phyloP scores from a whole-genome alignment of 2,888 invertebrate genomes.

The Aspidiotus destructor region DNA sequence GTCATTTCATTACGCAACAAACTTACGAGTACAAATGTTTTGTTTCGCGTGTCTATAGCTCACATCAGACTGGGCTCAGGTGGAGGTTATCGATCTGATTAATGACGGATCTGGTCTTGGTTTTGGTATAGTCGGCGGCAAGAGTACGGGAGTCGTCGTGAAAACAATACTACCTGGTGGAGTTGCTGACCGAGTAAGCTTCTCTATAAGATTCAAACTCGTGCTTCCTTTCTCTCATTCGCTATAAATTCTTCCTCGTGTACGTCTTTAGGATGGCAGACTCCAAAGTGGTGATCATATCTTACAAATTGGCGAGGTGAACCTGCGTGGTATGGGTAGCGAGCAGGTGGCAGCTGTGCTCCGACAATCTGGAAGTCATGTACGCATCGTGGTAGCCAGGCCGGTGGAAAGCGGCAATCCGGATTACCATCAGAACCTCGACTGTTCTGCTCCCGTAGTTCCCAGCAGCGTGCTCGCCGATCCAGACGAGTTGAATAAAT shows the following conservation, averaged over 20 bases:
- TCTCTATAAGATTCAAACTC: background rate
- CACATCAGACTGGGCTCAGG: conserved; percentile 90
- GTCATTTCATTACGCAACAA: no score
- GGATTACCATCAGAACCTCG: conserved; percentile 44
- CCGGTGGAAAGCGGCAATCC: conserved; percentile 54
- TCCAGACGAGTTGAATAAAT: conserved; percentile 74
- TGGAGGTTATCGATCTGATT: conserved; percentile 92
- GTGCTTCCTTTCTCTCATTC: no score
- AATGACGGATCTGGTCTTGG: conserved; percentile 97
- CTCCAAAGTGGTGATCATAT: conserved; percentile 97
- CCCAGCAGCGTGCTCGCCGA: conserved; percentile 83
- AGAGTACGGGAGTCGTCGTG: conserved; percentile 97
- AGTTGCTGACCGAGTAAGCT: conserved; percentile 83
- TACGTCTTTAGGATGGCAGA: conserved; percentile 66
- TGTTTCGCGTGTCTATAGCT: conserved; percentile 2
- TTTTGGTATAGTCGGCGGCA: conserved; percentile 95
- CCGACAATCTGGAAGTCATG: conserved; percentile 89
- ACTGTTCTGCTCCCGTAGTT: conserved; percentile 68
- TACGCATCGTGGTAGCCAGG: conserved; percentile 86
- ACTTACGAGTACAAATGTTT: background rate
- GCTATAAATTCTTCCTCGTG: no score
- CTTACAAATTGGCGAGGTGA: conserved; percentile 87
- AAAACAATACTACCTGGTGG: conserved; percentile 97
- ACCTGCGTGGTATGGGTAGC: conserved; percentile 89
- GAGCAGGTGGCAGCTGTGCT: conserved; percentile 94